Evolutionary conservation across 1,140 invertebrate genomes (phyloP), one percentile per base, ranked within the genome.

Genomic region (Plodia interpunctella): DNA sequence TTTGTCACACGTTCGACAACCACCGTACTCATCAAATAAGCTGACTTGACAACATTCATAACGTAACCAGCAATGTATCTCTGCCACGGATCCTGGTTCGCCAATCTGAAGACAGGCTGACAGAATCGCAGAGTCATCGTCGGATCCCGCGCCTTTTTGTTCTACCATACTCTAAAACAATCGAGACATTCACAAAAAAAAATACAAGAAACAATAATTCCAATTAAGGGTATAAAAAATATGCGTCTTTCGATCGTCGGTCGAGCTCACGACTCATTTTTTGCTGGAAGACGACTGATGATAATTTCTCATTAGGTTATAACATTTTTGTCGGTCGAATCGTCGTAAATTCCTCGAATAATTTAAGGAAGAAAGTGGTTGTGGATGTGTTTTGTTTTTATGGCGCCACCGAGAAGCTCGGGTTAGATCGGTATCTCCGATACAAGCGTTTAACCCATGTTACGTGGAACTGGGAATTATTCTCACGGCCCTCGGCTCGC

Each of bases 241-340:
- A 70, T 70, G 78, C 74, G 68, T 70, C 66, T 55, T 57, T 25
- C n/a, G 44, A 66, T 65, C 61, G 55, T 52, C 51, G 61, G 68
- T 65, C 19, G 49, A 38, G 17, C 64, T 66, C 69, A 75, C 63
- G 74, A 77, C 74, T 76, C 60, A 65, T 83, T 86, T 84, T 84
- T 86, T 83, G 81, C 78, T 60, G 61, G 65, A 62, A 60, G 72
- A 66, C 65, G 65, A 70, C 72, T 85, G 83, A 87, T 89, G 84
- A 87, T 89, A 89, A 87, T 89, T 89, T 87, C 87, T 89, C 84
- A 89, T 89, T 87, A 85, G 83, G 80, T 85, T 87, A 87, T 87
- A 87, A 83, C 81, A 85, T 89, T 87, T 84, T 84, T 86, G 86
- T 88, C 78, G 77, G 80, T 79, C 63, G 80, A 80, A 85, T 74